phyloP scores from a whole-genome alignment of 2,888 invertebrate genomes.

The Diaphora mendica region DNA sequence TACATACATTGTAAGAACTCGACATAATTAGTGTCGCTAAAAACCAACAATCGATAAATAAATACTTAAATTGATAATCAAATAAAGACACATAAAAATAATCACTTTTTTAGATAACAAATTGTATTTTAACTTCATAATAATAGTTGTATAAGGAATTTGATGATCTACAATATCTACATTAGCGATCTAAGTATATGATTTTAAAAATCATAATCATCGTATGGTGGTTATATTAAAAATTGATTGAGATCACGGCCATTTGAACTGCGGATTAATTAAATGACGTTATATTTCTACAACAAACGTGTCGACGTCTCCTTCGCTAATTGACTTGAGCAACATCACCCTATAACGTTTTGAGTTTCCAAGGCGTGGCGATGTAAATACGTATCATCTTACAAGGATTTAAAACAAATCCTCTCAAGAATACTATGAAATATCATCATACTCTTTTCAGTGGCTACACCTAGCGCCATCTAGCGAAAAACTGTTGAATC shows the following conservation, averaged over 20 bases:
- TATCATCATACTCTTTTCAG: background rate
- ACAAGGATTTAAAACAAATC: background rate
- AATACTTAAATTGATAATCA: background rate
- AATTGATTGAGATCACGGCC: slow-evolving; percentile 44
- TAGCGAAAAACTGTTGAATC: background rate
- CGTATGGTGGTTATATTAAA: background rate
- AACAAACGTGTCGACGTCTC: slow-evolving; percentile 40
- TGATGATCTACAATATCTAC: background rate
- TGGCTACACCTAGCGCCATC: background rate
- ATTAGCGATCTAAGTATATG: background rate
- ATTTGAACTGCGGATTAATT: slow-evolving; percentile 43
- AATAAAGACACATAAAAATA: background rate
- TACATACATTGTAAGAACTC: slow-evolving; percentile 13
- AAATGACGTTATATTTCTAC: slow-evolving; percentile 35
- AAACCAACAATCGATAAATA: slow-evolving; percentile 20
- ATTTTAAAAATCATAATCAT: slow-evolving; percentile 10
- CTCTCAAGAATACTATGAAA: background rate
- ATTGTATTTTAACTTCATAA: background rate
- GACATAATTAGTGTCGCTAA: slow-evolving; percentile 7
- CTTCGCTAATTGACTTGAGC: slow-evolving; percentile 71
- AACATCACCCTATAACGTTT: slow-evolving; percentile 46
- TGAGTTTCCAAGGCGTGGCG: background rate
- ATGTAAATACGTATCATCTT: background rate
- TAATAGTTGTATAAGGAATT: slow-evolving; percentile 4
- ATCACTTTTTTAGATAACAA: background rate